Percentiles rank a stretch among this genome's conserved stretches.
phyloP scores from a whole-genome alignment of 2,888 invertebrate species.

The Acleris emargana region DNA sequence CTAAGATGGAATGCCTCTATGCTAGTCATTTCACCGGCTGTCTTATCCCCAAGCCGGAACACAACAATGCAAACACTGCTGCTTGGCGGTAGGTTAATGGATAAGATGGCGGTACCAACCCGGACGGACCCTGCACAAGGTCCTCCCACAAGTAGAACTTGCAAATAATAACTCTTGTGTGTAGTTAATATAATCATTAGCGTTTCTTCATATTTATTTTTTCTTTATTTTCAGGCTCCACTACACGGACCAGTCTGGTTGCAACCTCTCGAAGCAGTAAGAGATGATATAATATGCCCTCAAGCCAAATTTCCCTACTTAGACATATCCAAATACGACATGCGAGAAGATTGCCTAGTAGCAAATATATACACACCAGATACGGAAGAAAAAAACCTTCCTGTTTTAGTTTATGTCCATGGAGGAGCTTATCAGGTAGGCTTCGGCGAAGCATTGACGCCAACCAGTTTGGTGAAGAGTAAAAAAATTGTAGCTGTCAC shows the following conservation, averaged over 20 bases:
- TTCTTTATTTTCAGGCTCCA: slow-evolving; percentile 14
- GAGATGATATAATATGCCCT: slow-evolving; percentile 19
- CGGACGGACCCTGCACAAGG: too few relatives aligned
- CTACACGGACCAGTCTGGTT: slow-evolving; percentile 22
- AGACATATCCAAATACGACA: not conserved
- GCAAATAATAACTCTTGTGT: too few relatives aligned
- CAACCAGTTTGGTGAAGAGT: slow-evolving; percentile 35
- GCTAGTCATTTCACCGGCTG: too few relatives aligned
- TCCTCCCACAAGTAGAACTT: too few relatives aligned
- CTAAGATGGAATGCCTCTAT: too few relatives aligned
- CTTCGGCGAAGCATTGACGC: slow-evolving; percentile 31
- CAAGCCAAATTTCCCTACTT: slow-evolving; percentile 8
- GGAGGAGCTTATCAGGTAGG: slow-evolving; percentile 49
- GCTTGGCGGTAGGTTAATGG: too few relatives aligned
- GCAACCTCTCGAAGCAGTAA: slow-evolving; percentile 21
- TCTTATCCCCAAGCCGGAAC: too few relatives aligned
- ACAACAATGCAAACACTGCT: too few relatives aligned
- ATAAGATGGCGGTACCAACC: too few relatives aligned
- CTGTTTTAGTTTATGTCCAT: slow-evolving; percentile 50
- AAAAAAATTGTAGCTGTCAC: slow-evolving; percentile 42
- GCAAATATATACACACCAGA: slow-evolving; percentile 47
- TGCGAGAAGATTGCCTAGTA: slow-evolving; percentile 31
- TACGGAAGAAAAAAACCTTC: slow-evolving; percentile 44
- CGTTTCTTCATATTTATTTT: not conserved
- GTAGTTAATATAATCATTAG: not conserved